phyloP scores from a whole-genome alignment of 2,797 vertebrate species.

The Lagodon rhomboides region DNA sequence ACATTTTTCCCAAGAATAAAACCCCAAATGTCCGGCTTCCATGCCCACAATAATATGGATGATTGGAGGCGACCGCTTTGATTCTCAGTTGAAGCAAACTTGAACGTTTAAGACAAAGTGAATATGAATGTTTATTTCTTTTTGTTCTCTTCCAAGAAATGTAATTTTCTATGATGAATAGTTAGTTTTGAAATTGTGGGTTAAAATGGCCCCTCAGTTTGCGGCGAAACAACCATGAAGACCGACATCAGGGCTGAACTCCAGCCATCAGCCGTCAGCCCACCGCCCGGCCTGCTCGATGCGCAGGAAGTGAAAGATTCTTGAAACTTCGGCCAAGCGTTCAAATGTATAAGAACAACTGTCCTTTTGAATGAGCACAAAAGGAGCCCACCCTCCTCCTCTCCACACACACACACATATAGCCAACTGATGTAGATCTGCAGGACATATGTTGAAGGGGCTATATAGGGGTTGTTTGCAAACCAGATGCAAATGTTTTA shows the following conservation, averaged over 20 bases:
- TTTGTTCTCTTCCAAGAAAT: constrained; percentile 58
- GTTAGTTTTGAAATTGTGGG: constrained; percentile 63
- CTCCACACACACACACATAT: constrained; percentile 21
- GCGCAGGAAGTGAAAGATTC: constrained; percentile 45
- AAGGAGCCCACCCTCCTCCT: background rate
- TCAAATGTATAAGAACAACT: constrained; percentile 37
- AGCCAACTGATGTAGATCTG: constrained; percentile 54
- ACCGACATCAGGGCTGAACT: constrained; percentile 51
- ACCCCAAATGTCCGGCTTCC: constrained; percentile 22
- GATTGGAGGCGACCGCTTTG: constrained; percentile 53
- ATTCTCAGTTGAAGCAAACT: constrained; percentile 33
- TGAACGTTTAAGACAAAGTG: constrained; percentile 37
- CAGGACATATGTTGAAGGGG: constrained; percentile 58
- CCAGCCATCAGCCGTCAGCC: constrained; percentile 25
- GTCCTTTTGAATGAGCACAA: constrained; percentile 49
- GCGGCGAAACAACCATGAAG: constrained; percentile 59
- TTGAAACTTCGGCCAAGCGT: constrained; percentile 31
- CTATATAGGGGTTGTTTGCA: constrained; percentile 53
- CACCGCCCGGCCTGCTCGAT: constrained; percentile 37
- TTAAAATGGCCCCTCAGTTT: constrained; percentile 55
- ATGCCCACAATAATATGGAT: constrained; percentile 62
- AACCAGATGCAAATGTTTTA: constrained; percentile 63
- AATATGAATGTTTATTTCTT: constrained; percentile 38
- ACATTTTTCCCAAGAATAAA: constrained; percentile 26
- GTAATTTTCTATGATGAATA: constrained; percentile 64